A percentile compares a stretch with the other conserved stretches of the same genome.
Evolutionary conservation across 2,888 invertebrate species (phyloP).

Genomic region (Sthenelais limicola): DNA sequence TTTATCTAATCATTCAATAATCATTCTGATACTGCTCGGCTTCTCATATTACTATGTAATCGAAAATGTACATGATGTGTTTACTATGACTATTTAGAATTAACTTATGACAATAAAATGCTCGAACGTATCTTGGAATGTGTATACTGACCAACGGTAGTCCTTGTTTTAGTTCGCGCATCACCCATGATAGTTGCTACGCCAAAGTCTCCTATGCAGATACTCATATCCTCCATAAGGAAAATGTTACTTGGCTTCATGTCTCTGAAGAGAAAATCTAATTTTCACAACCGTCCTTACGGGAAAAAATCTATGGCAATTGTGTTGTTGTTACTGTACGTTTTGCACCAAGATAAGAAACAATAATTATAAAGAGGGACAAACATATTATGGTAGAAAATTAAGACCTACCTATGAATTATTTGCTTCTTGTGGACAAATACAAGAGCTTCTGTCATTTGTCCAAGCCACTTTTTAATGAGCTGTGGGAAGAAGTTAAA

Average conservation of each 20-base stretch:
- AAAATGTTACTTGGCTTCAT: conserved; percentile 69
- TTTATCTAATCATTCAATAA: too few relatives aligned
- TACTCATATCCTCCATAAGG: conserved; percentile 58
- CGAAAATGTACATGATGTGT: too few relatives aligned
- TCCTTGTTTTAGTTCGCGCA: conserved; percentile 64
- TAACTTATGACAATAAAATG: too few relatives aligned
- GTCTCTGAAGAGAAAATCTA: conserved; percentile 61
- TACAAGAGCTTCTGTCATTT: conserved; percentile 65
- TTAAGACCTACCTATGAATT: conserved; percentile 64
- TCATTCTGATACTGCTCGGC: too few relatives aligned
- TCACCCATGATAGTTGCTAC: conserved; percentile 70
- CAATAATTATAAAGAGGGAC: background rate
- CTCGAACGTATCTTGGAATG: too few relatives aligned
- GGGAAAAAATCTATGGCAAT: background rate
- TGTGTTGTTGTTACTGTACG: background rate
- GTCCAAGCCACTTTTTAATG: conserved; percentile 68
- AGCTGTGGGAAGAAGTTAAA: too few relatives aligned
- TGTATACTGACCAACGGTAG: conserved; percentile 59
- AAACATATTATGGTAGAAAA: too few relatives aligned
- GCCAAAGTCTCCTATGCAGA: conserved; percentile 68
- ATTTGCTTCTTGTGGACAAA: conserved; percentile 67
- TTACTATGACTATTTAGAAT: too few relatives aligned
- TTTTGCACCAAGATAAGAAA: background rate
- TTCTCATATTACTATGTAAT: too few relatives aligned
- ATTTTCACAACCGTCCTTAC: too few relatives aligned